These are phyloP conservation scores for Microplitis demolitor DNA, from an alignment of 1,140 invertebrate genomes.

Conservation along the genomic window DNA sequence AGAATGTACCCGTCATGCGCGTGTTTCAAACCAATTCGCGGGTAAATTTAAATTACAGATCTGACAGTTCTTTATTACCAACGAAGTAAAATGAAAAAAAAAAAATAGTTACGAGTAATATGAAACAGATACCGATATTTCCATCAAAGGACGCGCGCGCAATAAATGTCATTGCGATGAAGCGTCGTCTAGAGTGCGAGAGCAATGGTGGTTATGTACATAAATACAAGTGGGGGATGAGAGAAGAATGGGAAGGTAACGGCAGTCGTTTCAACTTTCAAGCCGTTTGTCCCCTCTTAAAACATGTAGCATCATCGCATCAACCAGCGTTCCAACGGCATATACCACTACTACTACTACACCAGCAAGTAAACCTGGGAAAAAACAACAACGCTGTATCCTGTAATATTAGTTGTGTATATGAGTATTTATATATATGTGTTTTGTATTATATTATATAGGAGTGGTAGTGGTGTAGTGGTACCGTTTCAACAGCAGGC, in stretches of 20 bases:
- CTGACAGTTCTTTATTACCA: background rate
- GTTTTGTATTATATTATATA: no score
- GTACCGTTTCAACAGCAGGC: slow-evolving; percentile 1
- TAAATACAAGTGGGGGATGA: background rate
- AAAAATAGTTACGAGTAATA: background rate
- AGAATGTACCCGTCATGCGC: no score
- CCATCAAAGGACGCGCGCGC: slow-evolving; percentile 1
- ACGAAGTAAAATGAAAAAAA: background rate
- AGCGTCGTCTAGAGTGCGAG: background rate
- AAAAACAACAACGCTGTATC: slow-evolving; percentile 3
- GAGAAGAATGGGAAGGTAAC: background rate
- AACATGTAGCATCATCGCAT: slow-evolving; percentile 13
- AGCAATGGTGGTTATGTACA: background rate
- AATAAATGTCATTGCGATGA: slow-evolving; percentile 5
- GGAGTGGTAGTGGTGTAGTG: slow-evolving; percentile 19
- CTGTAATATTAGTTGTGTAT: background rate
- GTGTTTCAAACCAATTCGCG: no score
- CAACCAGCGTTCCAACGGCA: slow-evolving; percentile 2
- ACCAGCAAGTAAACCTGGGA: background rate
- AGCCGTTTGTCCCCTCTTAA: slow-evolving; percentile 9
- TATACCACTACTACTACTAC: slow-evolving; percentile 1
- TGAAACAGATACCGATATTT: slow-evolving; percentile 22
- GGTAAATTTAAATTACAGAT: background rate
- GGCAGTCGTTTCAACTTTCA: slow-evolving; percentile 24
- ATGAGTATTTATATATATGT: slow-evolving; percentile 1